Conservation (phyloP, 2,888 invertebrate genomes). For the Kuschelorhynchus macadamiae region DNA sequence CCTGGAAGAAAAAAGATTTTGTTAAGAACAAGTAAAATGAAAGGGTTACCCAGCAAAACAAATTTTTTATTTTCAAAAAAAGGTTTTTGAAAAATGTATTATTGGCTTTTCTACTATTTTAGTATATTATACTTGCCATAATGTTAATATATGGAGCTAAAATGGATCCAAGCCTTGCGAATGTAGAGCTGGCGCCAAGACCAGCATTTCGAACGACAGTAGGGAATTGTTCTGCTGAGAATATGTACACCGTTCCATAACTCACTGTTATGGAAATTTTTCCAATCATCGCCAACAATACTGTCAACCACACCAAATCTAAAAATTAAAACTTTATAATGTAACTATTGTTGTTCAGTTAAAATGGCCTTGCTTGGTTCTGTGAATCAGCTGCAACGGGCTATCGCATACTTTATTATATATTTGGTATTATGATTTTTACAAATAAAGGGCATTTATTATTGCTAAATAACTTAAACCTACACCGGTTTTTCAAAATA, state of each 20-base stretch:
- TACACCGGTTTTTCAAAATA: too few relatives aligned
- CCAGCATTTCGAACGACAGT: slow-evolving; percentile 79
- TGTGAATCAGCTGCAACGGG: too few relatives aligned
- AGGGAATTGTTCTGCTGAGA: slow-evolving; percentile 83
- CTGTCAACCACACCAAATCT: slow-evolving; percentile 73
- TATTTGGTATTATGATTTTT: too few relatives aligned
- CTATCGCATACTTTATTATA: too few relatives aligned
- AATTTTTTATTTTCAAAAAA: too few relatives aligned
- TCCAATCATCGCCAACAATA: slow-evolving; percentile 78
- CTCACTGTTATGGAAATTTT: slow-evolving; percentile 82
- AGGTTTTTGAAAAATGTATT: too few relatives aligned
- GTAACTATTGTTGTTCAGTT: not conserved
- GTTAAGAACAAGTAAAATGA: not conserved
- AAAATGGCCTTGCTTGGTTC: too few relatives aligned
- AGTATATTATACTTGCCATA: slow-evolving; percentile 71
- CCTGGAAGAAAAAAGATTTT: slow-evolving; percentile 62
- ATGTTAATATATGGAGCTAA: slow-evolving; percentile 75
- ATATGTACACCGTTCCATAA: slow-evolving; percentile 81
- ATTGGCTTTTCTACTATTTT: too few relatives aligned
- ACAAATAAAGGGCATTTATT: too few relatives aligned
- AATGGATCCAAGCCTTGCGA: slow-evolving; percentile 76
- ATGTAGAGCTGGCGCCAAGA: slow-evolving; percentile 76
- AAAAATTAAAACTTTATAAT: slow-evolving; percentile 48
- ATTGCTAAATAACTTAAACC: too few relatives aligned
- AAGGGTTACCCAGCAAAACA: too few relatives aligned